Conservation (phyloP, 2,888 invertebrate genomes). For the Dasysyrphus tricinctus region DNA sequence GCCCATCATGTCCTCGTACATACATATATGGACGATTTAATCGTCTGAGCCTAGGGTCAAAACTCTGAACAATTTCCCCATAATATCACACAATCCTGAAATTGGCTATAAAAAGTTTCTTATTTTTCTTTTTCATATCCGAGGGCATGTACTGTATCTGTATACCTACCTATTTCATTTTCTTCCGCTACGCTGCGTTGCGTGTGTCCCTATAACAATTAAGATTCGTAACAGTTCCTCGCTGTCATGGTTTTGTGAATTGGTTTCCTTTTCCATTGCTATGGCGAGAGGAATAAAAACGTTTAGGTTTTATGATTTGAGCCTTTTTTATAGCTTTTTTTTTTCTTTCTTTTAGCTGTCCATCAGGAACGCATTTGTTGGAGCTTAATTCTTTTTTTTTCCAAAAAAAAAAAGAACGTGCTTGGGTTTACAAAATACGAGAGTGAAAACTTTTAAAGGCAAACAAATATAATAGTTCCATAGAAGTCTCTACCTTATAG, state of each 20-base stretch:
- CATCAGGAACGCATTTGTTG: not conserved
- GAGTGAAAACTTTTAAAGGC: not conserved
- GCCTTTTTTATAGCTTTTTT: not conserved
- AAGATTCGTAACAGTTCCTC: conserved; percentile 3
- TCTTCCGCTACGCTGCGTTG: not conserved
- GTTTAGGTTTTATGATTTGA: not conserved
- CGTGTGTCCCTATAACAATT: not conserved
- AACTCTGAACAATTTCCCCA: not conserved
- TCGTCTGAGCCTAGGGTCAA: not conserved
- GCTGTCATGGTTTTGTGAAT: conserved; percentile 3
- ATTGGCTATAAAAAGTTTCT: conserved; percentile 4
- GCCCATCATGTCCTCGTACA: not conserved
- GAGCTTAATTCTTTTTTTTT: not conserved
- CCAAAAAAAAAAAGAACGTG: not conserved
- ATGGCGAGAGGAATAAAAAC: not conserved
- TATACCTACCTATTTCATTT: not conserved
- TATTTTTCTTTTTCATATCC: not conserved
- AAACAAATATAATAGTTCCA: not conserved
- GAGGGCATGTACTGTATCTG: not conserved
- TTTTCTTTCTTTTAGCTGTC: not conserved
- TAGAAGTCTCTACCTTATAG: not conserved
- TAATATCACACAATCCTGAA: not conserved
- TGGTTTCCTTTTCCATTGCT: not conserved
- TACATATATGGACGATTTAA: not conserved
- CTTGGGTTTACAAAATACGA: not conserved